A percentile compares a stretch with the other conserved stretches of the same genome.
These are phyloP conservation scores for Halisarca cf. caerulea DNA, from an alignment of 37 sponge, comb jelly and placozoan species.

Conservation along the genomic window DNA sequence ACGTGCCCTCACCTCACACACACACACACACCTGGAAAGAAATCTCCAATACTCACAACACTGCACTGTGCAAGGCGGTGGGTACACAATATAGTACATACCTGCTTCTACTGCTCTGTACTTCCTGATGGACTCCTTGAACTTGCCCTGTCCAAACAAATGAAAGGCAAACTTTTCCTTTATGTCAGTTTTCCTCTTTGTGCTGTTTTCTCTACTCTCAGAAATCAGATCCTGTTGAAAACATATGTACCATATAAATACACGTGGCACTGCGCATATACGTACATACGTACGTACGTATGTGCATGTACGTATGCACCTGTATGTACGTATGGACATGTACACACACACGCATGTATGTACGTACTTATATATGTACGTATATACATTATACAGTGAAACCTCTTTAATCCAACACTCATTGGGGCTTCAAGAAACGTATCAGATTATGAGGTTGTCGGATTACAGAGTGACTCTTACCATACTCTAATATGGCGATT, in stretches of 20 bases:
- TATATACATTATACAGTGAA: too few relatives aligned
- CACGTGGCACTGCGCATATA: background rate
- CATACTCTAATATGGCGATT: too few relatives aligned
- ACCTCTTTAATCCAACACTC: too few relatives aligned
- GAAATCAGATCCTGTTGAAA: constrained; percentile 54
- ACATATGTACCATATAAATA: background rate
- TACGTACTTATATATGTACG: constrained; percentile 7
- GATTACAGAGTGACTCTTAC: too few relatives aligned
- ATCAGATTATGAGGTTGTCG: too few relatives aligned
- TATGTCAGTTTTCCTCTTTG: constrained; percentile 37
- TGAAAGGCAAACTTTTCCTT: constrained; percentile 61
- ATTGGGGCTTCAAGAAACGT: too few relatives aligned
- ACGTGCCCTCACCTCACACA: too few relatives aligned
- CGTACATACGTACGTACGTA: constrained; percentile 6
- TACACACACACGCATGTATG: constrained; percentile 28
- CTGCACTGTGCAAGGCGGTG: too few relatives aligned
- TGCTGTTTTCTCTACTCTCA: constrained; percentile 38
- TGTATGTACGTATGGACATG: background rate
- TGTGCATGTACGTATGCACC: background rate
- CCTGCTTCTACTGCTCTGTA: constrained; percentile 66
- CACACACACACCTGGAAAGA: too few relatives aligned
- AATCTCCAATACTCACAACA: too few relatives aligned
- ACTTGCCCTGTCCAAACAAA: constrained; percentile 73
- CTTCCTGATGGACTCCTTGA: constrained; percentile 58
- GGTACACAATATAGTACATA: constrained; percentile 12